These are phyloP conservation scores for Odontamblyopus rebecca DNA, from an alignment of 2,797 vertebrate species.

Conservation along the genomic window DNA sequence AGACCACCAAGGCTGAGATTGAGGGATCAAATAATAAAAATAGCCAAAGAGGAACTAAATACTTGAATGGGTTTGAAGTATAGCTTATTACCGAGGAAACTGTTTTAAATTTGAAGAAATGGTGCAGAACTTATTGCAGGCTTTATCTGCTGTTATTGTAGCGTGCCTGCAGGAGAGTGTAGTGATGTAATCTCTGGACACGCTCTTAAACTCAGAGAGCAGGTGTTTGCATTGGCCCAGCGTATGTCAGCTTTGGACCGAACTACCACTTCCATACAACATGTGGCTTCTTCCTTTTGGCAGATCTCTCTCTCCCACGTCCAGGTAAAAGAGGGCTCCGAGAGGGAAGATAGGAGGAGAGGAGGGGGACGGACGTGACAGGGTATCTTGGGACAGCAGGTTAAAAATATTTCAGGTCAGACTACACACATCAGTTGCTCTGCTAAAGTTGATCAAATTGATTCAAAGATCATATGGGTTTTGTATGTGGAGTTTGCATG, in stretches of 20 bases:
- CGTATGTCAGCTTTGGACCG: slow-evolving; percentile 54
- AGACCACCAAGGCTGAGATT: slow-evolving; percentile 44
- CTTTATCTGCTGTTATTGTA: slow-evolving; percentile 13
- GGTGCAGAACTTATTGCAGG: neutral
- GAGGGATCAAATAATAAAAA: slow-evolving; percentile 8
- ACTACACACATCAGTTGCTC: neutral
- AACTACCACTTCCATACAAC: slow-evolving; percentile 44
- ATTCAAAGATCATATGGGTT: too few species aligned
- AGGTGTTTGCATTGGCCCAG: slow-evolving; percentile 58
- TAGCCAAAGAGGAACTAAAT: slow-evolving; percentile 1
- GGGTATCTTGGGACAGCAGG: slow-evolving; percentile 10
- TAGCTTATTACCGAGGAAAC: slow-evolving; percentile 8
- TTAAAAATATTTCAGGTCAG: neutral
- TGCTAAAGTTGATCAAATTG: too few species aligned
- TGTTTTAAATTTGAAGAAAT: neutral
- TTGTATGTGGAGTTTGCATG: too few species aligned
- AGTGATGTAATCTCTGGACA: slow-evolving; percentile 48
- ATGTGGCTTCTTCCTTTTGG: slow-evolving; percentile 44
- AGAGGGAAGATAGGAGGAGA: slow-evolving; percentile 10
- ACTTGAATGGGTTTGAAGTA: neutral
- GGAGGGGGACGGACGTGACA: neutral
- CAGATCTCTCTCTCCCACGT: slow-evolving; percentile 10
- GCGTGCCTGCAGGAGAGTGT: slow-evolving; percentile 5
- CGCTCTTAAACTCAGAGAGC: slow-evolving; percentile 47
- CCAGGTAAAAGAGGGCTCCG: slow-evolving; percentile 27